A percentile compares a stretch with the other conserved stretches of the same genome.
These are phyloP conservation scores for Paracentrotus lividus DNA, from an alignment of 53 echinoderm and acorn worm genomes.

Conservation along the genomic window DNA sequence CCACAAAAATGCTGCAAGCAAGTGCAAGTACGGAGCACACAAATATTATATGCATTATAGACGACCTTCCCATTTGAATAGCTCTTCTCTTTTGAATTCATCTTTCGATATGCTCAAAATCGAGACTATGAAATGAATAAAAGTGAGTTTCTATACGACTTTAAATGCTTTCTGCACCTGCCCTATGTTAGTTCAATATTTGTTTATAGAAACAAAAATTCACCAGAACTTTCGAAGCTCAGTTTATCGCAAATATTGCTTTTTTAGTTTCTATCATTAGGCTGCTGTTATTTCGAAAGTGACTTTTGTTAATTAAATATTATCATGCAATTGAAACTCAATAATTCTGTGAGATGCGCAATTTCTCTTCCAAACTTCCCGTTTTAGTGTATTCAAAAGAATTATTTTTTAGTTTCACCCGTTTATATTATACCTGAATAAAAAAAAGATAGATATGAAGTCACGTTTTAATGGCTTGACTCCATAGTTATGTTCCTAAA, in stretches of 20 bases:
- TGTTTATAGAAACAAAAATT: not conserved
- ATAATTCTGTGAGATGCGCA: not conserved
- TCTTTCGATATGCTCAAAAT: not conserved
- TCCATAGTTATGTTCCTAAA: no score
- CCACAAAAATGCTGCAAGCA: not conserved
- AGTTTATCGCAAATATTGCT: not conserved
- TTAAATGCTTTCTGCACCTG: not conserved
- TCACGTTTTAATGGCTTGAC: no score
- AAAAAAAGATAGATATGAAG: no score
- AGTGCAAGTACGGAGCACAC: not conserved
- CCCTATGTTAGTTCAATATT: not conserved
- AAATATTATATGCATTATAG: no score
- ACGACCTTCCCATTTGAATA: not conserved
- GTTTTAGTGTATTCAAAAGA: not conserved
- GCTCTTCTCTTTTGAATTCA: not conserved
- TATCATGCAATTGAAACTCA: not conserved
- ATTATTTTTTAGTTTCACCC: no score
- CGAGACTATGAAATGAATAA: not conserved
- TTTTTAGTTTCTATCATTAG: not conserved
- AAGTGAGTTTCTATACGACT: slow-evolving; percentile 2
- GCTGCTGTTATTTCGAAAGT: not conserved
- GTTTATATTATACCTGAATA: no score
- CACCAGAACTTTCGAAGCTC: not conserved
- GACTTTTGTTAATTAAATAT: not conserved
- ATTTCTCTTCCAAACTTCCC: not conserved